These are phyloP conservation scores for Coleophora deauratella DNA, from an alignment of 2,888 invertebrate genomes.

Conservation along the genomic window DNA sequence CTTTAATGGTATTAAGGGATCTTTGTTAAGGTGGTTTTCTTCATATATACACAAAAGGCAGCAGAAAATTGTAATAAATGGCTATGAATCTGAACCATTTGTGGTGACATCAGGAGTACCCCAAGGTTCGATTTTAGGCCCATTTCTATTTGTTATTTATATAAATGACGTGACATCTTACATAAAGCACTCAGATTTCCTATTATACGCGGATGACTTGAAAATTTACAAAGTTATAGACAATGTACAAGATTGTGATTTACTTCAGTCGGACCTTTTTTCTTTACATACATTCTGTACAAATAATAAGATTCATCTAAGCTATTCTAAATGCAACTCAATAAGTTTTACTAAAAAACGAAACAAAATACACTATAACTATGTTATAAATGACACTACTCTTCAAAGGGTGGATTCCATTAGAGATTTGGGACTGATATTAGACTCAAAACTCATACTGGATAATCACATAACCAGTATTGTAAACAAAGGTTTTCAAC, in stretches of 20 bases:
- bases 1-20: background rate
- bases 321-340: background rate
- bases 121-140: slow-evolving; percentile 1
- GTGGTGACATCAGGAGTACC: background rate
- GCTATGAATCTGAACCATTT: background rate
- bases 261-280: background rate
- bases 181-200: background rate
- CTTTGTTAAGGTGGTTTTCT: background rate
- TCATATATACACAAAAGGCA: background rate
- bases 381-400: too few species aligned
- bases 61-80: background rate
- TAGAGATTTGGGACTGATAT: too few species aligned
- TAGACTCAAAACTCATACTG: too few species aligned
- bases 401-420: too few species aligned
- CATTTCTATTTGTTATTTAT: slow-evolving; percentile 2
- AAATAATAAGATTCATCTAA: background rate
- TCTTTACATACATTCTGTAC: background rate
- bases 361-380: too few species aligned
- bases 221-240: background rate
- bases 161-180: background rate
- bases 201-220: slow-evolving; percentile 1
- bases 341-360: too few species aligned
- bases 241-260: background rate
- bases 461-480: too few species aligned
- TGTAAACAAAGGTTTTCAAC: too few species aligned